These are phyloP conservation scores for Eupelmus urozonus DNA, from an alignment of 2,888 invertebrate species.

Conservation along the genomic window DNA sequence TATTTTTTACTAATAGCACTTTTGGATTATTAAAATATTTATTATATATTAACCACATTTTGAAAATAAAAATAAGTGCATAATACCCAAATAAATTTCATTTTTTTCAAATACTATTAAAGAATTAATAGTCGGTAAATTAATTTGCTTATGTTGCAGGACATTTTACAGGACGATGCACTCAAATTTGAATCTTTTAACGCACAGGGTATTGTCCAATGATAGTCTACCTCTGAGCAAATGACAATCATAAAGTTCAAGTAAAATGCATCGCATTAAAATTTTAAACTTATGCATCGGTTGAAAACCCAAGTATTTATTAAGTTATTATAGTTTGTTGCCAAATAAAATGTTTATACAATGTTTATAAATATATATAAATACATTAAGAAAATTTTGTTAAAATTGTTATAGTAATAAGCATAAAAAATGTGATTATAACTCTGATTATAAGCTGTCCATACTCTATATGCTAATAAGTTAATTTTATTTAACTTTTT, in stretches of 20 bases:
- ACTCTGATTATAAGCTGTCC: constrained; percentile 46
- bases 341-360: background rate
- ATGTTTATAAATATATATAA: constrained; percentile 3
- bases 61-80: background rate
- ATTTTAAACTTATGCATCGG: no score
- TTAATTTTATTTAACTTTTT: constrained; percentile 3
- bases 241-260: no score
- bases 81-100: background rate
- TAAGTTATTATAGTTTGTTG: no score
- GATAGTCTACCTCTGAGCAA: no score
- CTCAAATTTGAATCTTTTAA: no score
- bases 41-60: background rate
- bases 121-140: background rate
- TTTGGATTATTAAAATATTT: background rate
- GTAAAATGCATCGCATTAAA: no score
- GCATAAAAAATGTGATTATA: background rate
- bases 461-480: constrained; percentile 7
- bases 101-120: background rate
- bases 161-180: no score
- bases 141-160: no score
- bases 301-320: no score
- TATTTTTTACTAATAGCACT: no score
- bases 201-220: no score
- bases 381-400: background rate
- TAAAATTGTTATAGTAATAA: background rate